Conservation (phyloP, 2,113 vertebrate genomes). For the Cygnus buccinator region DNA sequence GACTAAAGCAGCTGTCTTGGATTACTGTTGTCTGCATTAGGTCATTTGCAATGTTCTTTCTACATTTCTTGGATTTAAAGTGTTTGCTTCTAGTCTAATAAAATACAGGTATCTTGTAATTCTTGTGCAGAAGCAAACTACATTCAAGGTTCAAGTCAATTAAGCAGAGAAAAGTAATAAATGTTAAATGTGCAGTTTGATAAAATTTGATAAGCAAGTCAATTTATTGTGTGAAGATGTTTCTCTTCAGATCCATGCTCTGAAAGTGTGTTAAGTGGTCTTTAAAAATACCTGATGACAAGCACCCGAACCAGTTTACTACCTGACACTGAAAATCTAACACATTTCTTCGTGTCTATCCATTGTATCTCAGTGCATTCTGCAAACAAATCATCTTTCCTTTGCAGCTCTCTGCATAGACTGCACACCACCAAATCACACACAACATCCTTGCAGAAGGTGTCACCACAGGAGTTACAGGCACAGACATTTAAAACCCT, state of each 20-base stretch:
- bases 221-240: background rate
- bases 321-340: background rate
- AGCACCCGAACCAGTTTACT: background rate
- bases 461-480: background rate
- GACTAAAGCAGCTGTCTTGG: background rate
- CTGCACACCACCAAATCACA: background rate
- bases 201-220: slow-evolving; percentile 46
- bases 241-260: background rate
- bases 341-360: background rate
- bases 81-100: slow-evolving; percentile 23
- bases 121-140: slow-evolving; percentile 12
- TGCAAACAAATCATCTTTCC: background rate
- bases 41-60: background rate
- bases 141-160: slow-evolving; percentile 25
- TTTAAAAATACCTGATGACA: background rate
- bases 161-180: slow-evolving; percentile 2
- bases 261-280: background rate
- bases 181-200: background rate
- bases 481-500: slow-evolving; percentile 28
- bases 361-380: background rate
- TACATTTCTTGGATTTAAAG: background rate
- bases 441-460: background rate
- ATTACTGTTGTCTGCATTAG: background rate
- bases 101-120: slow-evolving; percentile 30
- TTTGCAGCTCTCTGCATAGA: background rate